Base-by-base conservation (phyloP, 2,797 vertebrate species). In the Eidolon dupreanum region DNA sequence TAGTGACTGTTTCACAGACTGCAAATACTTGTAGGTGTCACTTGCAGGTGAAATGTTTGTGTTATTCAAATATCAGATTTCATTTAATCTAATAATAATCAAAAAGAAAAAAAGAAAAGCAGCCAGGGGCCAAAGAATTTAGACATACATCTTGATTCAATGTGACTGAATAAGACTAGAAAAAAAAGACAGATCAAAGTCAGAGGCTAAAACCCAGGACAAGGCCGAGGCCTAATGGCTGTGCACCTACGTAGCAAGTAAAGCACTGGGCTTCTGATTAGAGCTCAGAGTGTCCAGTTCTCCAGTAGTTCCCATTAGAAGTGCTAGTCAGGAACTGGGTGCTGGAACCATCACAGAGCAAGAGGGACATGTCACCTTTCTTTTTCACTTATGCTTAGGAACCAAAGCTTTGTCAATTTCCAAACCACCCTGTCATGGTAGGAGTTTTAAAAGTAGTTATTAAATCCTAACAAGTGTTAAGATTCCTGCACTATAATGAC, bases 171-270 rank as follows among this genome's bases (percentile, higher is more conserved):
- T 41, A 51, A 17, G 19, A 13, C 12, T 24, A 3, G 63, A 20
- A 36, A 82, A 74, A 73, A 15, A 68, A 46, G 28, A 57, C 2
- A 61, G 28, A 33, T 17, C 46, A 49, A 55, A 93, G 51, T 26
- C 16, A 59, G 28, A 66, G 20, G 33, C 51, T 15, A 59, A 53
- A 17, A 6, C 33, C 55, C 22, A 51, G 24, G 19, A 70, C 15
- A 73, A 70, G 53, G 28, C 0, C 5, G 46, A 70, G 8, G 53
- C 31, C 20, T 5, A 59, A 33, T 0, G 1, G 16, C 6, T 46
- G 2, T 8, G 2, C 0, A 10, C 2, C 28, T 2, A 2, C 0
- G 3, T 1, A 3, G 31, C 15, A 9, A 57, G 41, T 1, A n/a
- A 68, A 46, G 59, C 12, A 20, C 9, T 0, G 6, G 19, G 66